Evolutionary conservation across 2,888 invertebrate genomes (phyloP), one percentile per base, ranked within the genome.

Genomic region (Coelinius sp.): DNA sequence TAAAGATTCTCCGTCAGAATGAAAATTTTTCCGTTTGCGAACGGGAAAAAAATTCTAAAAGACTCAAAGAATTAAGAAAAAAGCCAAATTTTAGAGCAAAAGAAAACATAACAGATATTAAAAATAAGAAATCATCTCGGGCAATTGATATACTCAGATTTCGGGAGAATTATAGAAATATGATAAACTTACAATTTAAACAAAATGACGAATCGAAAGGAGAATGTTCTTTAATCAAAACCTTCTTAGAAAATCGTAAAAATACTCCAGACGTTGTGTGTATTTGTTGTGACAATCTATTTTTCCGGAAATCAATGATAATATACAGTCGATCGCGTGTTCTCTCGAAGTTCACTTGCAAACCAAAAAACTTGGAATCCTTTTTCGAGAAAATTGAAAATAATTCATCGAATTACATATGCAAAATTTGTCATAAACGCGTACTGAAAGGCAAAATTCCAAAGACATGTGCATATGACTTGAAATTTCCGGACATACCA

Each of bases 401-500:
- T 62, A 68, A 56, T 20, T 53, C 68, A 12, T 68, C 68, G 10
- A 24, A 66, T 27, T 66, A 24, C 10, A 67, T 68, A 17, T 68
- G 68, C 17, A 68, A 68, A 56, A 63, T n/a, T 12, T 69, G 63
- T 35, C 10, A 22, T 8, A 68, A 56, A 53, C 41, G 27, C n/a
- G 46, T 46, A 20, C 27, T 31, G 14, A 65, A 62, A 53, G 46
- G 68, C 10, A 41, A 62, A 49, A 24, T 75, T 20, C 67, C 71
- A 35, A 73, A 72, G 68, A 52, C 70, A 31, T 25, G 75, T 25
- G 63, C 72, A 5, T 53, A 38, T 24, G 76, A 75, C 67, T 73
- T 78, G 38, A 72, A 75, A 70, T 79, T 76, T 73, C 72, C 70
- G 0, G 22, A 62, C n/a, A 66, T 83, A 38, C 81, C 78, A 22